Base-by-base conservation (phyloP, 2,888 invertebrate species). In the Stegana nigrithorax region DNA sequence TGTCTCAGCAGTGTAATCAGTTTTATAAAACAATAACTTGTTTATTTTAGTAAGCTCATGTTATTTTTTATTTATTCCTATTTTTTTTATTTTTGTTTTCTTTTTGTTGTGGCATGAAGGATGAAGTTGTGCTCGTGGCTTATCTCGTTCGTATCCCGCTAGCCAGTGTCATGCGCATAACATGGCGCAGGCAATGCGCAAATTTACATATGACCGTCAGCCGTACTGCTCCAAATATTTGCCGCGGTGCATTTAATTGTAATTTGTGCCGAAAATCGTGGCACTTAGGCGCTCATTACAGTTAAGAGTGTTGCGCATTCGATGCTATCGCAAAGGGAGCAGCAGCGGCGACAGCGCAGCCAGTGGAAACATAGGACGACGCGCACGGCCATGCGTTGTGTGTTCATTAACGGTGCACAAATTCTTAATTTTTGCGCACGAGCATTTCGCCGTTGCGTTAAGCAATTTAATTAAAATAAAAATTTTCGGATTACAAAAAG, bases 381-480 rank as follows among this genome's bases (percentile, higher is more conserved):
- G n/a, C n/a, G 53, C 44, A 42, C 36, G 21, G 14, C 36, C 56
- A 32, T 21, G 32, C 27, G 7, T 6, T 56, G 14, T 26, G 50
- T 50, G 50, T 50, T 50, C 50, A 50, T 50, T 50, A 50, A 25
- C 50, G 26, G 17, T 42, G n/a, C n/a, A n/a, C n/a, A n/a, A n/a
- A n/a, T n/a, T n/a, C n/a, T n/a, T n/a, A n/a, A n/a, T n/a, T 39
- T 39, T 39, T 39, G n/a, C 17, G 5, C 17, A 14, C 2, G 3
- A 2, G 10, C 7, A 45, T 26, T 50, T n/a, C 39, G 39, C 36
- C 21, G 19, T 3, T 12, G 72, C 80, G 77, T 67, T 70, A 70
- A 80, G 76, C 77, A 76, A 76, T 78, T 78, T 78, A 78, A 80
- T 78, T 78, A 80, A 80, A 78, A 80, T 76, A 67, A 78, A 50